Evolutionary conservation across 2,888 invertebrate genomes (phyloP), one percentile per base, ranked within the genome.

Genomic region (Temnothorax rugatulus): DNA sequence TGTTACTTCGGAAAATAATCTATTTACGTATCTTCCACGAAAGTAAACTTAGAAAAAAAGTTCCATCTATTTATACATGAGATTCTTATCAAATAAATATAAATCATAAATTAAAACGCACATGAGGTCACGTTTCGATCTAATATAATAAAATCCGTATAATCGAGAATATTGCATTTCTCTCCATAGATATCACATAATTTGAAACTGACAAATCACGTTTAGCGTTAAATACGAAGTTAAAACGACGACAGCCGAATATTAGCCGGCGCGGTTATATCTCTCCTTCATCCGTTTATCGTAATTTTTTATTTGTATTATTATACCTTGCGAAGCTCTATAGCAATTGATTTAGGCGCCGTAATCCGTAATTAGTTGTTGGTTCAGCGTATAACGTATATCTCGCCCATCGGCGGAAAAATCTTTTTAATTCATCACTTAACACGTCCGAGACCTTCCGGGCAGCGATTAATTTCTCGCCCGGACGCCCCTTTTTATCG

Each of bases 401-500:
- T 47, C 34, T 57, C 73, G 34, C 9, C 13, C 25, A 7, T 79
- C 57, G 54, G 25, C 18, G n/a, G 41, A 71, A 59, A 25, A 52
- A 73, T 73, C 47, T 34, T 47, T 73, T 73, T 81, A 81, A 81
- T 71, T 81, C 73, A 59, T 34, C 74, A 38, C 38, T 59, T 81
- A 59, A 81, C 73, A 81, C 79, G 79, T 73, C 47, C 74, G 74
- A 34, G 59, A 34, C 25, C 57, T 71, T 57, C 44, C 54, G n/a
- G 7, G 44, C 59, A 5, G 74, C 90, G 84, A 90, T 89, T 89
- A 90, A 89, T 89, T 89, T 84, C 88, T 86, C 88, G 77, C 84
- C 63, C 52, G 69, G 81, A 2, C 82, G 85, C 82, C 41, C 84
- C 85, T 73, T 86, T 50, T 84, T 84, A 84, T 85, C 85, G 44